These are phyloP conservation scores for Rhagologus leucostigma DNA, from an alignment of 2,113 vertebrate genomes.

Conservation along the genomic window DNA sequence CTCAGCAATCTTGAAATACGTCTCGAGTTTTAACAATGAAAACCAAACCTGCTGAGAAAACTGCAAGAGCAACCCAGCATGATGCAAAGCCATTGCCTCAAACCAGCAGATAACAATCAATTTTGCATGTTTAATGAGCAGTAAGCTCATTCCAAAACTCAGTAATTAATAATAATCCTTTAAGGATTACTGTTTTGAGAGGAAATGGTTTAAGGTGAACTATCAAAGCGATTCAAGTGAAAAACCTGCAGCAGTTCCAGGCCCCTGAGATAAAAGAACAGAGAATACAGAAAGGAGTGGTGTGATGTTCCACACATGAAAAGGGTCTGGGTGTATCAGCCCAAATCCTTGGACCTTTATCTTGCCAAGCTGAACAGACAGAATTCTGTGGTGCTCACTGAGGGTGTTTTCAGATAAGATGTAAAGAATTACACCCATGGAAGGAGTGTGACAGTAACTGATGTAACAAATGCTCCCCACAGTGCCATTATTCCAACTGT, in stretches of 20 bases:
- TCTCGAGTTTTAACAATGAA: not conserved
- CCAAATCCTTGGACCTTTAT: not conserved
- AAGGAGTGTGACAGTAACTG: not conserved
- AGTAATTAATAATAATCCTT: not conserved
- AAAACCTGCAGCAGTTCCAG: not conserved
- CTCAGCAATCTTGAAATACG: not conserved
- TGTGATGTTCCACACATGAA: not conserved
- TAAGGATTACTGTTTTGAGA: not conserved
- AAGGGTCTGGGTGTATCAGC: not conserved
- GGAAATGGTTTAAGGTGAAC: not conserved
- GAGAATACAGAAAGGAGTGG: not conserved
- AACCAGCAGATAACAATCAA: not conserved
- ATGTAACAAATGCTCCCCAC: not conserved
- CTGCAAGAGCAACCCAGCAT: not conserved
- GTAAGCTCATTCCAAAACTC: not conserved
- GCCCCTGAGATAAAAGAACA: not conserved
- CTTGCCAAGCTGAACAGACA: not conserved
- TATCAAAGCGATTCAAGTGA: not conserved
- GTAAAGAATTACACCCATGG: not conserved
- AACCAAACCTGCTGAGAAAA: not conserved
- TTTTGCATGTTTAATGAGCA: not conserved
- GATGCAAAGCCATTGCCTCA: not conserved
- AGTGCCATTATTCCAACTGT: rapidly evolving
- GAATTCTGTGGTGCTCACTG: not conserved
- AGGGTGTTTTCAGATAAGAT: not conserved